phyloP scores from a whole-genome alignment of 2,888 invertebrate species.

The Dioctria rufipes region DNA sequence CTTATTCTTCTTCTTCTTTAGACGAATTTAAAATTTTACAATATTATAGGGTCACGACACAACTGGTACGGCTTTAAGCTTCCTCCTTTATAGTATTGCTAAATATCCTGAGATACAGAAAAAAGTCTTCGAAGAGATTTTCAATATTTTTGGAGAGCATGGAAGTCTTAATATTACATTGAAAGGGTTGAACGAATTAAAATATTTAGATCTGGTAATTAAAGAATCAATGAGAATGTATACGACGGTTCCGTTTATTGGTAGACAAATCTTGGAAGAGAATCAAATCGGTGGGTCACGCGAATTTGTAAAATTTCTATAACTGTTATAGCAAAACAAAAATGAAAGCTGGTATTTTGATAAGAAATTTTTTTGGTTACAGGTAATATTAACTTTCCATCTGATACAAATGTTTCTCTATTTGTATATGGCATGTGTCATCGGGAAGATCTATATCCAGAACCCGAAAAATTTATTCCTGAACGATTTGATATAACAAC shows the following conservation, averaged over 20 bases:
- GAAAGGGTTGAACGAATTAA: constrained; percentile 27
- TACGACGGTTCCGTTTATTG: constrained; percentile 55
- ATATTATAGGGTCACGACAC: constrained; percentile 68
- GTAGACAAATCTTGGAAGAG: constrained; percentile 49
- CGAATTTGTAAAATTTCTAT: neutral
- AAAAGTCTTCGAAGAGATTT: constrained; percentile 68
- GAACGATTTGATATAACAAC: constrained; percentile 58
- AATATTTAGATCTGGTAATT: constrained; percentile 55
- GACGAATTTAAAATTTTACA: neutral
- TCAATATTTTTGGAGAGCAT: constrained; percentile 63
- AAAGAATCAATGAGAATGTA: constrained; percentile 58
- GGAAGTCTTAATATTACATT: constrained; percentile 12
- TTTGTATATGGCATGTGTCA: constrained; percentile 49
- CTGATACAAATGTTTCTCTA: constrained; percentile 27
- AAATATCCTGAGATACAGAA: constrained; percentile 68
- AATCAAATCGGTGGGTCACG: constrained; percentile 7
- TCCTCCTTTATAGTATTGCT: constrained; percentile 69
- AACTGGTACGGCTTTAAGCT: constrained; percentile 69
- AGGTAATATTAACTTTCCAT: constrained; percentile 31
- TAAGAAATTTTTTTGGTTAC: neutral
- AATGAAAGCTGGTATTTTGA: neutral
- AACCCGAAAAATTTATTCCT: constrained; percentile 60
- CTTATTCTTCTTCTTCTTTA: neutral
- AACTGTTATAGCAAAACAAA: neutral
- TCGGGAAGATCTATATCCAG: constrained; percentile 57